Evolutionary conservation across 2,888 invertebrate species (phyloP).

Genomic region (Entomobrya proxima): DNA sequence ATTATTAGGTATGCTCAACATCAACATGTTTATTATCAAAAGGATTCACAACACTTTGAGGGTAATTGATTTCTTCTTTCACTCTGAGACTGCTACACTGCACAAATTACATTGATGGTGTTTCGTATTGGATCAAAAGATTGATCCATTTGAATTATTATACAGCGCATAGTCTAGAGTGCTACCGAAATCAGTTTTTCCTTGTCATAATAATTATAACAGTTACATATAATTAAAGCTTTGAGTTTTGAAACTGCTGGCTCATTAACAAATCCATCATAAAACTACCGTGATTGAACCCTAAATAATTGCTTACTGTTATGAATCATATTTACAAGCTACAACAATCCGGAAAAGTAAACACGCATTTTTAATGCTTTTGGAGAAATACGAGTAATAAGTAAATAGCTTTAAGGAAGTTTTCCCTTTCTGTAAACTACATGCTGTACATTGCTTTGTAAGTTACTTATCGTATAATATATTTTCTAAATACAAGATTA

Average conservation of each 20-base stretch:
- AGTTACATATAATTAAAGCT: slow-evolving; percentile 24
- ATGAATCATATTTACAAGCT: slow-evolving; percentile 3
- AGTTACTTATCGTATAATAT: background rate
- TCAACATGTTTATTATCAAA: slow-evolving; percentile 22
- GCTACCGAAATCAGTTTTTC: background rate
- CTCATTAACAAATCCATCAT: background rate
- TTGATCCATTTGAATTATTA: background rate
- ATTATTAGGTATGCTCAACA: slow-evolving; percentile 14
- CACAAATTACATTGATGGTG: background rate
- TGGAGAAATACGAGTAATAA: slow-evolving; percentile 31
- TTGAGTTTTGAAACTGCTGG: background rate
- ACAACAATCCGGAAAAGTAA: background rate
- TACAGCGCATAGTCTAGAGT: background rate
- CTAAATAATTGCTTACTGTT: background rate
- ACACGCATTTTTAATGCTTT: background rate
- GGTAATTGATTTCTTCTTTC: slow-evolving; percentile 4
- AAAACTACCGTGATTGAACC: background rate
- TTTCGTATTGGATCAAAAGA: background rate
- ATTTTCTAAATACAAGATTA: background rate
- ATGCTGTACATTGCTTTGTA: background rate
- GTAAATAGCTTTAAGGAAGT: background rate
- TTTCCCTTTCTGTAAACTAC: background rate
- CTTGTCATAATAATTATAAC: background rate
- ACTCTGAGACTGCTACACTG: background rate
- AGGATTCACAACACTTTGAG: slow-evolving; percentile 43